Conservation (phyloP, 2,797 vertebrate species). For the Thaleichthys pacificus region DNA sequence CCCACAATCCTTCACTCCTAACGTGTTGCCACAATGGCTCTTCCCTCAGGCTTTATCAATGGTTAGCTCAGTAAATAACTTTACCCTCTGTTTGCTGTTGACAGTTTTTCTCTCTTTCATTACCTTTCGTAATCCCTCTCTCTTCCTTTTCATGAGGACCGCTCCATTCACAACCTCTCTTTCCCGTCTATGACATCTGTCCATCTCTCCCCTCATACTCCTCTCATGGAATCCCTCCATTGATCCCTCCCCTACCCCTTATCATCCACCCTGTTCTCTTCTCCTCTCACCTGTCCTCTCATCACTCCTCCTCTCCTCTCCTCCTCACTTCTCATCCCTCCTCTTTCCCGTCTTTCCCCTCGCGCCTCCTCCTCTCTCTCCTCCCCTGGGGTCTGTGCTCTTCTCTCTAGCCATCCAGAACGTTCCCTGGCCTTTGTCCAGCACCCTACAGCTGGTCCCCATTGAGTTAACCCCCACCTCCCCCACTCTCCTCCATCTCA, state of each 20-base stretch:
- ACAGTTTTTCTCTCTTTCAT: too few species aligned
- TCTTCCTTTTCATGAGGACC: background rate
- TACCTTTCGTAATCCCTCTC: background rate
- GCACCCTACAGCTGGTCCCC: slow-evolving; percentile 69
- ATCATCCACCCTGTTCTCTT: background rate
- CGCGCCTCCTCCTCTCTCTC: slow-evolving; percentile 8
- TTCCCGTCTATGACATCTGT: too few species aligned
- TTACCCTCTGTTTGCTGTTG: background rate
- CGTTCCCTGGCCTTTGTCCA: slow-evolving; percentile 60
- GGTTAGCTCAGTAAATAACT: background rate
- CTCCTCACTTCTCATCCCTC: background rate
- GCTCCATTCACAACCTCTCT: background rate
- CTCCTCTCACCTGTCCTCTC: background rate
- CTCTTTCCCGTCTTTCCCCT: background rate
- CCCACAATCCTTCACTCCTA: slow-evolving; percentile 18
- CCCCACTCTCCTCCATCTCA: slow-evolving; percentile 14
- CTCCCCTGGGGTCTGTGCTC: slow-evolving; percentile 49
- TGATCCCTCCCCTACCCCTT: background rate
- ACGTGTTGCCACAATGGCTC: slow-evolving; percentile 1
- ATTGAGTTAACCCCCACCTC: slow-evolving; percentile 59
- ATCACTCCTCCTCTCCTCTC: background rate
- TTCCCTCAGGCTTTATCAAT: background rate
- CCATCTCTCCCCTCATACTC: too few species aligned
- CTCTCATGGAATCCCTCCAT: too few species aligned
- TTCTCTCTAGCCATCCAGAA: slow-evolving; percentile 54